A percentile compares a stretch with the other conserved stretches of the same genome.
These are phyloP conservation scores for Melitaea cinxia DNA, from an alignment of 1,140 invertebrate genomes.

Conservation along the genomic window DNA sequence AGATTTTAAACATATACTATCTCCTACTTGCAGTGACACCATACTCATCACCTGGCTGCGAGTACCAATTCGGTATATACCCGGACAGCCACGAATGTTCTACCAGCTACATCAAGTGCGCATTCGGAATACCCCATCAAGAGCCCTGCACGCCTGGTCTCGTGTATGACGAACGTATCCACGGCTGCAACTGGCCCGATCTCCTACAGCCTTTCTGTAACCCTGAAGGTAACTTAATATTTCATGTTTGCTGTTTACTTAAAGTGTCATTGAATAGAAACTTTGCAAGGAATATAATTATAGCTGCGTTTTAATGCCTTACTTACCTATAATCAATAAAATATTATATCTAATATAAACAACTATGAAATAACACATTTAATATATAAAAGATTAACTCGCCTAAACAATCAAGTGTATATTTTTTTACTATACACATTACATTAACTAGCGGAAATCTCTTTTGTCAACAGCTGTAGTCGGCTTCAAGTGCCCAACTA, in stretches of 20 bases:
- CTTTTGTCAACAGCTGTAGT: conserved; percentile 84
- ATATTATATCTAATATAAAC: too few species aligned
- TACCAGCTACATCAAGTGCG: conserved; percentile 93
- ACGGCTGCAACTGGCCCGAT: conserved; percentile 97
- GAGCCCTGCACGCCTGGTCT: conserved; percentile 92
- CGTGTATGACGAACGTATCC: conserved; percentile 93
- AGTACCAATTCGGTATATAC: conserved; percentile 94
- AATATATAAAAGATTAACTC: too few species aligned
- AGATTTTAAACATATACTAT: too few species aligned
- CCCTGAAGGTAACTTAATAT: conserved; percentile 86
- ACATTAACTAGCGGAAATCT: too few species aligned
- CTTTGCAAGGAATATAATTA: too few species aligned
- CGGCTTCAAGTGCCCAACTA: conserved; percentile 92
- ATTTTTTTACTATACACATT: too few species aligned
- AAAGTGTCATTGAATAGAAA: background rate
- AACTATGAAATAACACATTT: too few species aligned
- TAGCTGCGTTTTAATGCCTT: too few species aligned
- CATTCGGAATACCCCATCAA: conserved; percentile 89
- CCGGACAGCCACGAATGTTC: conserved; percentile 90
- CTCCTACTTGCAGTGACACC: conserved; percentile 86
- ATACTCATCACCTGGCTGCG: conserved; percentile 90
- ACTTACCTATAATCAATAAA: too few species aligned
- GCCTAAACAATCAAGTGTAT: too few species aligned
- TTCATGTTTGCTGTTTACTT: conserved; percentile 28
- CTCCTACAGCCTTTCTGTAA: conserved; percentile 92